phyloP scores from a whole-genome alignment of 2,113 vertebrate species.

The Lota lota region DNA sequence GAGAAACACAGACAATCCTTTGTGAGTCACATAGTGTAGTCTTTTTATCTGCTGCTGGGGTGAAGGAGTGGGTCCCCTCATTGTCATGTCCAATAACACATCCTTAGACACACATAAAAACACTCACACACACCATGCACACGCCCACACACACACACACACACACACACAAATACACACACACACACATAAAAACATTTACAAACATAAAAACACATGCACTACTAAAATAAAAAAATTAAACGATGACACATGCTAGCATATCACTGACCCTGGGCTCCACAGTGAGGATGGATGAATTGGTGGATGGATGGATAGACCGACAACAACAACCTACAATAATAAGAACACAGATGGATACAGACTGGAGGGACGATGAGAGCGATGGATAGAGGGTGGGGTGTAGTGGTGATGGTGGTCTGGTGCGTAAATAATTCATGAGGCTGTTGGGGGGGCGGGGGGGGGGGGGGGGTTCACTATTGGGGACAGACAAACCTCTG shows the following conservation, averaged over 20 bases:
- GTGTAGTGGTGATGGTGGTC: not conserved
- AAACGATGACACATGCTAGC: constrained; percentile 52
- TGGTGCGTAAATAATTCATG: not conserved
- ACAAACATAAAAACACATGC: not conserved
- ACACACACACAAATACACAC: constrained; percentile 10
- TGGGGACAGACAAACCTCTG: constrained; percentile 40
- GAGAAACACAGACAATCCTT: constrained; percentile 61
- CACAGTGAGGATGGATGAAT: constrained; percentile 1
- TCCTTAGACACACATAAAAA: not conserved
- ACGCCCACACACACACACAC: not conserved
- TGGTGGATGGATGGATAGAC: not conserved
- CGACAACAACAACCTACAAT: constrained; percentile 19
- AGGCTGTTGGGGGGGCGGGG: constrained; percentile 1
- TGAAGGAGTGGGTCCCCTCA: constrained; percentile 30
- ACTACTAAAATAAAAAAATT: constrained; percentile 13
- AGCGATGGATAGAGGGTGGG: constrained; percentile 16
- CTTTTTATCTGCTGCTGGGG: constrained; percentile 23
- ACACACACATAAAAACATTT: not conserved
- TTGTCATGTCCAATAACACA: constrained; percentile 2
- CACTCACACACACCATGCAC: not conserved
- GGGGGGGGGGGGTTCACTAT: constrained; percentile 28
- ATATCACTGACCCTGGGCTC: constrained; percentile 61
- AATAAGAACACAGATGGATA: constrained; percentile 19
- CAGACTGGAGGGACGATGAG: constrained; percentile 7
- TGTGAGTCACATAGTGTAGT: constrained; percentile 57